A percentile compares a stretch with the other conserved stretches of the same genome.
phyloP scores from a whole-genome alignment of 1,140 invertebrate genomes.

The Semibalanus balanoides region DNA sequence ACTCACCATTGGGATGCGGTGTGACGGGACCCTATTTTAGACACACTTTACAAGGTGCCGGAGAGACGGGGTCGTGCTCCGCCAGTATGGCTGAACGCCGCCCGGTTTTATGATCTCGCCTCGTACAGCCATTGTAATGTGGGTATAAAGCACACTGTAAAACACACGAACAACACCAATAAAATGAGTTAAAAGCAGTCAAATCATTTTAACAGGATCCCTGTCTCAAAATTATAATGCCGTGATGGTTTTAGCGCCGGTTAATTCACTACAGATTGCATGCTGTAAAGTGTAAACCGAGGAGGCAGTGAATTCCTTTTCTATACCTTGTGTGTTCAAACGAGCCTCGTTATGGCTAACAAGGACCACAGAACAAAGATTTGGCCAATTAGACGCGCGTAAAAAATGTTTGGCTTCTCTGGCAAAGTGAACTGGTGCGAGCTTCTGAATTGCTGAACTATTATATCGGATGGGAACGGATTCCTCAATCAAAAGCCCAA shows the following conservation, averaged over 20 bases:
- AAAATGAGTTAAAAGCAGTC: not conserved
- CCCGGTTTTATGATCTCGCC: not conserved
- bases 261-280: not conserved
- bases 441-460: too few relatives aligned
- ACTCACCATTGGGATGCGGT: not conserved
- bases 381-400: not conserved
- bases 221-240: constrained; percentile 1
- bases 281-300: not conserved
- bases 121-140: not conserved
- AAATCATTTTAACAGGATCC: not conserved
- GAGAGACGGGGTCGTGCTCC: not conserved
- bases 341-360: not conserved
- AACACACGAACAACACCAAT: not conserved
- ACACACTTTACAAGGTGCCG: not conserved
- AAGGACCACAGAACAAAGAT: not conserved
- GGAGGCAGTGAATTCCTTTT: not conserved
- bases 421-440: too few relatives aligned
- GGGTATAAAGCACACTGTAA: not conserved
- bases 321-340: not conserved
- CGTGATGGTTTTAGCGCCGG: not conserved
- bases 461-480: too few relatives aligned
- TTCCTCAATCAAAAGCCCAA: too few relatives aligned
- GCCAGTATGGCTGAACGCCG: not conserved
- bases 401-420: not conserved
- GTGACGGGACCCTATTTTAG: not conserved